Evolutionary conservation across 2,797 vertebrate species (phyloP), one percentile per base, ranked within the genome.

Genomic region (Anniella stebbinsi): DNA sequence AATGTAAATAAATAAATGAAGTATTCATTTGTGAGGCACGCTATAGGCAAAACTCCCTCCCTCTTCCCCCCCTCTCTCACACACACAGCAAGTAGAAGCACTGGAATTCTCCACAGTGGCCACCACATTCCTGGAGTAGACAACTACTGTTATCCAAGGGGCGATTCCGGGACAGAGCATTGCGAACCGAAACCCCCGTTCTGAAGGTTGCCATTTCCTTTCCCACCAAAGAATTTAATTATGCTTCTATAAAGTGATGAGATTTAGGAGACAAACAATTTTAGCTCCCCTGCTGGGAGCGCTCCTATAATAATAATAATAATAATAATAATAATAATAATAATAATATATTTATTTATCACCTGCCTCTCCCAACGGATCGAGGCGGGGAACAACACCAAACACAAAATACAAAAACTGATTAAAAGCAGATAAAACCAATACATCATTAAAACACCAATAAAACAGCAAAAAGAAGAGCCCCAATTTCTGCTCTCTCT

Each of bases 211-310:
- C n/a, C 66, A 7, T 76, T 94, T 90, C 54, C 75, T 91, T 63
- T 51, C 90, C 90, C 60, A 85, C 90, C 86, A 91, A 94, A 93
- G 77, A 94, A 93, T 89, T 92, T 92, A 93, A 95, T 94, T 90
- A 93, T 91, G 83, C 88, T 93, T 96, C 94, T 81, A 80, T 91
- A 84, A 93, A 93, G 92, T 80, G 70, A 91, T 93, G 93, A 89
- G 94, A 94, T 96, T 96, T 94, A 89, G 89, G 94, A 96, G 82
- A 33, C 3, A 92, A 90, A 95, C 92, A 91, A 94, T 96, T 95
- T 95, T 93, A 95, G 94, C 84, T 96, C 86, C 88, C 88, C 92
- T 93, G 92, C 92, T 92, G 93, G 91, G 92, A 94, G 88, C 2
- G 17, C 81, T 96, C 91, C 94, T 96, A 95, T n/a, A 96, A 96